Conservation (phyloP, 2,113 vertebrate genomes). For the Oryzias woworae region DNA sequence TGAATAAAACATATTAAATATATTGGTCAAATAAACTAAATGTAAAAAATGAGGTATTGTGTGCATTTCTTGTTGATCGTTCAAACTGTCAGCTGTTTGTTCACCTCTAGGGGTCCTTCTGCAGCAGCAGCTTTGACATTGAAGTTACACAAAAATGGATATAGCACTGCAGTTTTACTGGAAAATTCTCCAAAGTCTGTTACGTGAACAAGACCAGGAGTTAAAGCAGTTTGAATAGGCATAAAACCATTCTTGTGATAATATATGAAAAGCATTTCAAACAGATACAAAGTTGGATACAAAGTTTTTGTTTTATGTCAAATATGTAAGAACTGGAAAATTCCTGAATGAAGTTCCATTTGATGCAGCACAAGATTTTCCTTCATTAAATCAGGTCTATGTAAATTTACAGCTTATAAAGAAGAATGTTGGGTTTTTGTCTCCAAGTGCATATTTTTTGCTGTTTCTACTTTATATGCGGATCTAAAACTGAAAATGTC, state of each 20-base stretch:
- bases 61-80: not conserved
- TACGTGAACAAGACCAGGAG: not conserved
- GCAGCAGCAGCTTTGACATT: conserved; percentile 10
- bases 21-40: not conserved
- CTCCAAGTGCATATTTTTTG: too few species aligned
- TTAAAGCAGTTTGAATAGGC: conserved; percentile 9
- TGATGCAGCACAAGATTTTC: too few species aligned
- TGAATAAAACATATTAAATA: not conserved
- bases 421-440: too few species aligned
- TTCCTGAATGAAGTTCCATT: too few species aligned
- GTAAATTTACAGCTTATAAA: too few species aligned
- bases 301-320: too few species aligned
- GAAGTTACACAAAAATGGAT: conserved; percentile 27
- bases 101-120: conserved; percentile 40
- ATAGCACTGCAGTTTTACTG: conserved; percentile 16
- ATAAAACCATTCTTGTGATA: conserved; percentile 2
- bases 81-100: not conserved
- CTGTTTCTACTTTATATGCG: too few species aligned
- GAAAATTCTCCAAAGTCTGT: not conserved
- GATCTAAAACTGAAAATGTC: not conserved
- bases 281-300: too few species aligned
- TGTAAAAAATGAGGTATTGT: not conserved
- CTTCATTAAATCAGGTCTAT: too few species aligned
- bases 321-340: too few species aligned
- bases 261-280: too few species aligned